phyloP scores from a whole-genome alignment of 1,140 invertebrate species.

The Micrasema longulum region DNA sequence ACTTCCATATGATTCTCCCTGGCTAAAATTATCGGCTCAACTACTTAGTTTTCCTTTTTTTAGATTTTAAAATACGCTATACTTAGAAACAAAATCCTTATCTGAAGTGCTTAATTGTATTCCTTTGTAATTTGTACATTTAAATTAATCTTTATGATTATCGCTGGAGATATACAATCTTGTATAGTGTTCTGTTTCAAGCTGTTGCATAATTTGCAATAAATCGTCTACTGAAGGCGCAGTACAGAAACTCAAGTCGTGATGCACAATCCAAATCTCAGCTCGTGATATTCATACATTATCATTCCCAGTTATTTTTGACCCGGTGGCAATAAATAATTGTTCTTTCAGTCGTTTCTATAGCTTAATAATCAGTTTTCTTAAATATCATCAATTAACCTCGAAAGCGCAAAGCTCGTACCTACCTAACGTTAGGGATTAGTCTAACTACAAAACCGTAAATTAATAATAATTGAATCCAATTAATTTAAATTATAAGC shows the following conservation, averaged over 20 bases:
- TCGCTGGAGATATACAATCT: slow-evolving; percentile 13
- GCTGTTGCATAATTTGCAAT: slow-evolving; percentile 9
- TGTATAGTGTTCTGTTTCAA: slow-evolving; percentile 9
- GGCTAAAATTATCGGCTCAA: no score
- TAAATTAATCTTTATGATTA: slow-evolving; percentile 19
- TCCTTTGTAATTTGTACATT: neutral
- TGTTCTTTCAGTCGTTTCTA: neutral
- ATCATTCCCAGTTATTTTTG: slow-evolving; percentile 2
- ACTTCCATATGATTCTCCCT: no score
- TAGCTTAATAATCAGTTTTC: slow-evolving; percentile 2
- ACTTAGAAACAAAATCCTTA: no score
- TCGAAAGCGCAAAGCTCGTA: neutral
- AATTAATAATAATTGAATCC: no score
- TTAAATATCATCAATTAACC: neutral
- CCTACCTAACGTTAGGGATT: no score
- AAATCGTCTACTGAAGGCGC: slow-evolving; percentile 2
- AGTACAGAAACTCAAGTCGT: slow-evolving; percentile 10
- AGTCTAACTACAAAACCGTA: no score
- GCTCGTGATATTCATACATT: slow-evolving; percentile 21
- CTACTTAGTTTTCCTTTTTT: no score
- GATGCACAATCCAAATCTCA: slow-evolving; percentile 19
- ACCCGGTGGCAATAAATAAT: neutral
- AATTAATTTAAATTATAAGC: no score
- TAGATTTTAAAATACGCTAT: no score
- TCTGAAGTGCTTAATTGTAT: no score